Conservation (phyloP, 2,797 vertebrate species). For the Oreochromis mossambicus region DNA sequence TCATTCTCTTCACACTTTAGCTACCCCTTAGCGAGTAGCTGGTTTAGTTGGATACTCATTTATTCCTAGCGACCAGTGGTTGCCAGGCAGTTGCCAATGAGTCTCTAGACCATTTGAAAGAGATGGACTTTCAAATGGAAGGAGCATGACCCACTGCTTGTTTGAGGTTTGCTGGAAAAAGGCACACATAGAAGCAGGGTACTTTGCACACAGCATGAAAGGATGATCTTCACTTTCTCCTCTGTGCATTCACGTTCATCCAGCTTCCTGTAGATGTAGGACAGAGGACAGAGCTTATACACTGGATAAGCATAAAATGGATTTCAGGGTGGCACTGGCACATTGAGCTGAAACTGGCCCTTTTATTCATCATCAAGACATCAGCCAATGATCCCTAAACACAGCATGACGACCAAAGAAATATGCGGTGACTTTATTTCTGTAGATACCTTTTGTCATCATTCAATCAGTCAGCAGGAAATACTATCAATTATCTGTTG, state of each 20-base stretch:
- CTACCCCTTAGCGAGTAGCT: not conserved
- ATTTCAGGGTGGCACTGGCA: not conserved
- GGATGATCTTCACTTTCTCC: not conserved
- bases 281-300: not conserved
- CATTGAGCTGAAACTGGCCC: not conserved
- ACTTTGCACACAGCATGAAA: conserved; percentile 15
- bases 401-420: not conserved
- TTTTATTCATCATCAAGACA: not conserved
- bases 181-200: not conserved
- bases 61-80: not conserved
- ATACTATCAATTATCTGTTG: not conserved
- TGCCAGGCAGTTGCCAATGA: not conserved
- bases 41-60: not conserved
- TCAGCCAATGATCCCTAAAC: not conserved
- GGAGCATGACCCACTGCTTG: not conserved
- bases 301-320: not conserved
- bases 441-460: not conserved
- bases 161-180: conserved; percentile 15
- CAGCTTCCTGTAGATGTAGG: conserved; percentile 18
- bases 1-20: not conserved
- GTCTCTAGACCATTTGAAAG: not conserved
- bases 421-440: not conserved
- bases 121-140: not conserved
- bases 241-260: not conserved
- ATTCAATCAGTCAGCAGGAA: not conserved